Evolutionary conservation across 2,797 vertebrate species (phyloP).

Genomic region (Trichosurus vulpecula): DNA sequence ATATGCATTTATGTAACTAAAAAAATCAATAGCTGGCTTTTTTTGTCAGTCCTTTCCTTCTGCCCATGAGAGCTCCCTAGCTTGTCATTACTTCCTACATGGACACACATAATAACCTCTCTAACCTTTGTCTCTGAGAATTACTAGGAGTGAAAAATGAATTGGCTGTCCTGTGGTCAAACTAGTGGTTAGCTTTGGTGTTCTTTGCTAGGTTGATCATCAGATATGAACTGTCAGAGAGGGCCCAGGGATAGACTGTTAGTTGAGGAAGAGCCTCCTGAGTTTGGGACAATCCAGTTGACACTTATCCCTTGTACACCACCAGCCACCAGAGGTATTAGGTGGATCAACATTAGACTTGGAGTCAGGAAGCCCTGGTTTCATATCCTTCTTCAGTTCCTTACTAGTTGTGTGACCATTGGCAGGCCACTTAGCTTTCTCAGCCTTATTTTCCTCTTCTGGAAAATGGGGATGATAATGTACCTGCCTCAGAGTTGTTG

Average conservation of each 20-base stretch:
- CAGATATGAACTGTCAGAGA: not conserved
- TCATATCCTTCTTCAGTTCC: not conserved
- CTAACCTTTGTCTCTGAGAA: not conserved
- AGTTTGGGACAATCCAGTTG: not conserved
- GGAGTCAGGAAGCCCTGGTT: not conserved
- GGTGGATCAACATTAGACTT: not conserved
- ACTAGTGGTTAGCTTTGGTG: not conserved
- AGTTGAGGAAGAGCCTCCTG: not conserved
- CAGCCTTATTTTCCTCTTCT: not conserved
- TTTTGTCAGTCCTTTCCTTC: not conserved
- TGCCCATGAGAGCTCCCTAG: not conserved
- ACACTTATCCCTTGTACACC: not conserved
- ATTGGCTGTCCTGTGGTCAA: not conserved
- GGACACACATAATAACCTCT: not conserved
- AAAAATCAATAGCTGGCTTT: not conserved
- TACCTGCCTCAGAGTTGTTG: not conserved
- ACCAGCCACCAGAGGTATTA: not conserved
- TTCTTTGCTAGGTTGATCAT: not conserved
- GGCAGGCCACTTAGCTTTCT: not conserved
- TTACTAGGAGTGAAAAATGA: not conserved
- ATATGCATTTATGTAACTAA: not conserved
- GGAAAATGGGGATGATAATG: no score
- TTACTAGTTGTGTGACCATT: not conserved
- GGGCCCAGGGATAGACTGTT: not conserved
- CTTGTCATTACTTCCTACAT: not conserved